phyloP scores from a whole-genome alignment of 2,797 vertebrate genomes.

The Tinamus major region DNA sequence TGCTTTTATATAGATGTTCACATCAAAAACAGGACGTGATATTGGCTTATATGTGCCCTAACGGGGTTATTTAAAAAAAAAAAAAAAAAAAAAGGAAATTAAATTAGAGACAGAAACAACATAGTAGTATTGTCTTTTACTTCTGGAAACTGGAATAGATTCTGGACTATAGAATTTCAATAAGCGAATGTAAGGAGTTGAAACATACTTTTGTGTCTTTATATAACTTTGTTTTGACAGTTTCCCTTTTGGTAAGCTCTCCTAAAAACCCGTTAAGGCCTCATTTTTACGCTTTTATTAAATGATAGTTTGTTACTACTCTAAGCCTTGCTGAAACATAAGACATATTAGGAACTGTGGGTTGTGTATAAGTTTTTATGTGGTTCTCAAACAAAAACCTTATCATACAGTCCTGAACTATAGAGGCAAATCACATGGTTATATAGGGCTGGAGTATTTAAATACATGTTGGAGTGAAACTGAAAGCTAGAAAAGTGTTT shows the following conservation, averaged over 20 bases:
- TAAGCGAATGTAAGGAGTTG: neutral
- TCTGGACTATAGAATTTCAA: neutral
- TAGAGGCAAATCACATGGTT: neutral
- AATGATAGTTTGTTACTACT: neutral
- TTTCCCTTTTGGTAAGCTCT: neutral
- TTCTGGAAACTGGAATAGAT: neutral
- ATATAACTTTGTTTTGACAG: neutral
- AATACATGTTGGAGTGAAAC: neutral
- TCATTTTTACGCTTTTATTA: neutral
- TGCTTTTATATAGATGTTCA: neutral
- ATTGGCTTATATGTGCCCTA: neutral
- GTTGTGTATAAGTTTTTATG: neutral
- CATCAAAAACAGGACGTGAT: neutral
- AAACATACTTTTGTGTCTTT: neutral
- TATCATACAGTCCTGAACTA: neutral
- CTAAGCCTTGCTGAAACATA: neutral
- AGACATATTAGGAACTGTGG: neutral
- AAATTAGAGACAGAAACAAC: neutral
- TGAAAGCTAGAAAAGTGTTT: neutral
- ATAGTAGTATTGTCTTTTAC: neutral
- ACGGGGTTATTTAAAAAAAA: neutral
- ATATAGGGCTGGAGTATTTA: neutral
- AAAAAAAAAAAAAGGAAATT: neutral
- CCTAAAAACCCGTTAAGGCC: neutral
- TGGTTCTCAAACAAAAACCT: neutral